phyloP scores from a whole-genome alignment of 1,140 invertebrate species.

The Thaumatotibia leucotreta region DNA sequence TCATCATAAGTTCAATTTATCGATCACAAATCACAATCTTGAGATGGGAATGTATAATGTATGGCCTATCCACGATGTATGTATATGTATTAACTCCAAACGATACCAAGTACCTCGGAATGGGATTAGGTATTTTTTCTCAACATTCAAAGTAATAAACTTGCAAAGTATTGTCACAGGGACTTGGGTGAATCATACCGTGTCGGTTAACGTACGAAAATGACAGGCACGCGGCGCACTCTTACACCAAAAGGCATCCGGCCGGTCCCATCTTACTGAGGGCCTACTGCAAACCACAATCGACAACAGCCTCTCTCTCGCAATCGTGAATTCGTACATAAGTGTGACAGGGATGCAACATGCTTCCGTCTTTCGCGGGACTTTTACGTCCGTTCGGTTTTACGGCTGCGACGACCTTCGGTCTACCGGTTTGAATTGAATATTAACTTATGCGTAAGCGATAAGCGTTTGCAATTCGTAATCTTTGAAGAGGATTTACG shows the following conservation, averaged over 20 bases:
- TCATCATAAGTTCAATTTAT: too few relatives aligned
- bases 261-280: not conserved
- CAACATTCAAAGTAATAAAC: not conserved
- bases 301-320: too few relatives aligned
- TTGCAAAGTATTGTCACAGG: not conserved
- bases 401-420: slow-evolving; percentile 33
- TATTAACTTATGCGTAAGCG: slow-evolving; percentile 13
- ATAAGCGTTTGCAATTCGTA: slow-evolving; percentile 1
- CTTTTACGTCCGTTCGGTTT: not conserved
- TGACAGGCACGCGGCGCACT: slow-evolving; percentile 22
- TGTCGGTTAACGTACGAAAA: slow-evolving; percentile 52
- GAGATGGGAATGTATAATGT: too few relatives aligned
- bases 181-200: slow-evolving; percentile 32
- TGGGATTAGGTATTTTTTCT: not conserved
- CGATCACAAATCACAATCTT: too few relatives aligned
- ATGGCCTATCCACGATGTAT: too few relatives aligned
- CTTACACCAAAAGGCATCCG: not conserved
- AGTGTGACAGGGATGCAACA: too few relatives aligned
- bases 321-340: too few relatives aligned
- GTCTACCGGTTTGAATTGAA: slow-evolving; percentile 26
- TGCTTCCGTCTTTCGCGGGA: too few relatives aligned
- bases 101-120: not conserved
- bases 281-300: too few relatives aligned
- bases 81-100: not conserved
- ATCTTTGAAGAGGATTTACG: not conserved